Percentiles rank a stretch among this genome's conserved stretches.
These are phyloP conservation scores for Esperia sulphurella DNA, from an alignment of 2,888 invertebrate genomes.

Conservation along the genomic window DNA sequence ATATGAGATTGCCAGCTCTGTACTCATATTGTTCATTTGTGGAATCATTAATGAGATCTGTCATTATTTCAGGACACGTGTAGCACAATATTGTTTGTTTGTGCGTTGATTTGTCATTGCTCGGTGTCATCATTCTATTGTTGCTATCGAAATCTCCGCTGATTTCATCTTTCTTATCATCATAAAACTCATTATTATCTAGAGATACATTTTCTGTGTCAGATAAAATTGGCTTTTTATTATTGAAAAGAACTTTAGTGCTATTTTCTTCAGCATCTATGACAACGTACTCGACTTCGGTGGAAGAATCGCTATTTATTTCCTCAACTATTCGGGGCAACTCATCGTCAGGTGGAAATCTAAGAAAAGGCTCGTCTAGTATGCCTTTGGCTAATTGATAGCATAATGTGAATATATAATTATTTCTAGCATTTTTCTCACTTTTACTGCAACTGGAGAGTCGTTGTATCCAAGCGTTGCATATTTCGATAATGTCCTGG, in stretches of 20 bases:
- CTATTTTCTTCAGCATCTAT: conserved; percentile 38
- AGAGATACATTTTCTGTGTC: conserved; percentile 35
- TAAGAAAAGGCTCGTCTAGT: conserved; percentile 52
- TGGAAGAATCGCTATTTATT: conserved; percentile 38
- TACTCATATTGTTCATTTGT: conserved; percentile 35
- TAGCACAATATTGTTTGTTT: conserved; percentile 29
- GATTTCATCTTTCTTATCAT: conserved; percentile 10
- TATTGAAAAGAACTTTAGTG: conserved; percentile 35
- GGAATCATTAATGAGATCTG: conserved; percentile 12
- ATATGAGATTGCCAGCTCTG: conserved; percentile 53
- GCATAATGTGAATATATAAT: conserved; percentile 56
- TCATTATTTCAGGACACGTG: conserved; percentile 27
- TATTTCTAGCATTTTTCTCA: conserved; percentile 57
- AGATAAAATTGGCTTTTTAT: conserved; percentile 24
- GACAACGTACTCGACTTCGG: conserved; percentile 46
- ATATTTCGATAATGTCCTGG: conserved; percentile 44
- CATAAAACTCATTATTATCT: conserved; percentile 18
- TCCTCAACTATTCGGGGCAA: conserved; percentile 39
- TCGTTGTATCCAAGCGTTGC: conserved; percentile 63
- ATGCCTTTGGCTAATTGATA: conserved; percentile 59
- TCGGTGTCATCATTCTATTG: conserved; percentile 12
- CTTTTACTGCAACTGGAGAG: conserved; percentile 41
- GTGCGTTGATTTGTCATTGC: conserved; percentile 10
- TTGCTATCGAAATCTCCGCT: conserved; percentile 21
- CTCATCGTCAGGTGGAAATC: conserved; percentile 35